phyloP scores from a whole-genome alignment of 2,113 vertebrate species.

The Scortum barcoo region DNA sequence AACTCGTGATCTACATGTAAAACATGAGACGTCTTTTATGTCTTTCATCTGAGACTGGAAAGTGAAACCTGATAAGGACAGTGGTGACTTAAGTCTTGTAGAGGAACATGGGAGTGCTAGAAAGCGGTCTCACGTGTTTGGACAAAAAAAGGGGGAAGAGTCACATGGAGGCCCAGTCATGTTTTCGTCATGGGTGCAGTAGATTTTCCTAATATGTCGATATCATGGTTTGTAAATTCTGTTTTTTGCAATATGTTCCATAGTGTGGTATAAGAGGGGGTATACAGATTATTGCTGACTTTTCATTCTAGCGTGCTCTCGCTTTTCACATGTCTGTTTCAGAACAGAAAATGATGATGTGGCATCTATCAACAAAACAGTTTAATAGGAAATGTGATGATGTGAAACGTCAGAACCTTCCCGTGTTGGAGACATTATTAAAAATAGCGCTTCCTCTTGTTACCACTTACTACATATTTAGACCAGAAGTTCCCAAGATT shows the following conservation, averaged over 20 bases:
- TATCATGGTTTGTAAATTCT: background rate
- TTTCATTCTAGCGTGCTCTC: background rate
- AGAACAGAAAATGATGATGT: background rate
- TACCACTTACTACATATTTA: background rate
- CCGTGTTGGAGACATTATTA: background rate
- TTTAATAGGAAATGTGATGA: background rate
- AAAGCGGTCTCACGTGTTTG: conserved; percentile 39
- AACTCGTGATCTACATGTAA: conserved; percentile 53
- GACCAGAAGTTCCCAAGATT: background rate
- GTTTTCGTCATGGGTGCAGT: conserved; percentile 52
- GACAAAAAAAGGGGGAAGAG: conserved; percentile 50
- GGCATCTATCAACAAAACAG: background rate
- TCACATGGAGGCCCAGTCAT: background rate
- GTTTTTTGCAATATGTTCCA: conserved; percentile 14
- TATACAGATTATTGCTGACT: background rate
- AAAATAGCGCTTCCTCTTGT: background rate
- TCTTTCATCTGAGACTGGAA: conserved; percentile 56
- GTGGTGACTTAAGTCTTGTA: conserved; percentile 32
- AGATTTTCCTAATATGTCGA: conserved; percentile 48
- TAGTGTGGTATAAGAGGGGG: background rate
- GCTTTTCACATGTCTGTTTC: background rate
- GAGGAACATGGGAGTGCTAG: conserved; percentile 50
- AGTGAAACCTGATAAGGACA: conserved; percentile 80
- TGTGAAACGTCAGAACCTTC: background rate
- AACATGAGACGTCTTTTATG: conserved; percentile 35